Evolutionary conservation across 2,797 vertebrate species (phyloP), one percentile per base, ranked within the genome.

Genomic region (Chelon auratus): DNA sequence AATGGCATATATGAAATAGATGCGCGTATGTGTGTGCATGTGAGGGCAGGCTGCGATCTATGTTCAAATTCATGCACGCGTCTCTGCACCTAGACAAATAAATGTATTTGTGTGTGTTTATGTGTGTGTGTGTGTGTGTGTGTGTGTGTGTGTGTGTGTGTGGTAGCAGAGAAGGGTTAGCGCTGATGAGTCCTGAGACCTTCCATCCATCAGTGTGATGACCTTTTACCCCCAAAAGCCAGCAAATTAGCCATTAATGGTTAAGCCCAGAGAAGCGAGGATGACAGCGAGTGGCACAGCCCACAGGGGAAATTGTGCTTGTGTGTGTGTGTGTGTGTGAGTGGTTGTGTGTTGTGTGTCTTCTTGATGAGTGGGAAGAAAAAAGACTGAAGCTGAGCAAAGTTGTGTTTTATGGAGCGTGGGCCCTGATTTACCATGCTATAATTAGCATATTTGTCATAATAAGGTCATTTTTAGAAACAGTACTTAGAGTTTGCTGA

Each of bases 231-330:
- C 70, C 83, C 59, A 69, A 82, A 78, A 84, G 73, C 80, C 84
- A 53, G 62, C 81, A 93, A 94, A 95, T 94, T 92, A 92, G 87
- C 88, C 83, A 85, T 89, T 94, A 93, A 90, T 87, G 88, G 89
- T 87, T 58, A 39, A 82, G 58, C 62, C 75, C 65, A 75, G 65
- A 77, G 53, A 82, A 61, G 73, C 70, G 54, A 51, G 74, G 74
- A 78, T 82, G 86, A 84, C 26, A n/a, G 71, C 9, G 13, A 83
- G 56, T 72, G 83, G 69, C 74, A 71, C 50, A 75, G 70, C 72
- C 83, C 79, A 79, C 22, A 56, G 73, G 84, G 78, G 45, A 40
- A 72, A 82, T 77, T 68, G 60, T 68, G 72, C 66, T n/a, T 69
- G 51, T 78, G 51, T 68, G 57, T 75, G 45, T 58, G 72, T 59